Conservation (phyloP, 2,113 vertebrate species). For the Hippoglossus stenolepis region DNA sequence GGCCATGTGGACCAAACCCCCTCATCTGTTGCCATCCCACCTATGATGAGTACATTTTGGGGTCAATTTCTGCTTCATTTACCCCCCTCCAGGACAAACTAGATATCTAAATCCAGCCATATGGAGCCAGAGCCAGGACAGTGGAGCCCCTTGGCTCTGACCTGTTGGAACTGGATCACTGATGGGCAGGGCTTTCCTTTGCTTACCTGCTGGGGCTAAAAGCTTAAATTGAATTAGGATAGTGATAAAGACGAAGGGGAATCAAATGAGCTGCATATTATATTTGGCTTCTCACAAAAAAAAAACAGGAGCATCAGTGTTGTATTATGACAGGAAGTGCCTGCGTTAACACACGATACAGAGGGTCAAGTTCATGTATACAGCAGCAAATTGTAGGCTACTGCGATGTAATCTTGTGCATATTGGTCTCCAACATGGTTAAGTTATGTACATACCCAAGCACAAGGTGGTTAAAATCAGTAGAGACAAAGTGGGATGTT, state of each 20-base stretch:
- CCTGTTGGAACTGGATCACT: constrained; percentile 16
- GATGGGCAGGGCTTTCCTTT: neutral
- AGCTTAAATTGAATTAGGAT: neutral
- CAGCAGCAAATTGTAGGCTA: neutral
- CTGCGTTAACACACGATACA: no score
- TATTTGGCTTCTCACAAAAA: neutral
- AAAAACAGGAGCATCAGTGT: neutral
- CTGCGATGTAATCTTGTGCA: neutral
- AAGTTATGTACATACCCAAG: neutral
- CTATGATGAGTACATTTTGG: constrained; percentile 80
- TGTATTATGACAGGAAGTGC: neutral
- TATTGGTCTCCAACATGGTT: neutral
- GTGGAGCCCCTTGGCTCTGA: constrained; percentile 26
- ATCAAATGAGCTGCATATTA: constrained; percentile 1
- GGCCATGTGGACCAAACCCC: constrained; percentile 77
- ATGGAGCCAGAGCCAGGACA: constrained; percentile 44
- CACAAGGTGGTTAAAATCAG: neutral
- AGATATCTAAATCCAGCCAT: constrained; percentile 51
- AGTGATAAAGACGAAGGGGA: neutral
- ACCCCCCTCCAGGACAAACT: constrained; percentile 56
- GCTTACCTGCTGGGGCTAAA: neutral
- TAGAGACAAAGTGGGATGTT: neutral
- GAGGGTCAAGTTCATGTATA: neutral
- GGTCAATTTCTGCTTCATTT: constrained; percentile 71
- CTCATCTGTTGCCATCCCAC: constrained; percentile 80